Percentiles rank a stretch among this genome's conserved stretches.
Conservation (phyloP, 2,888 invertebrate species). For the Trachelus tabidus region DNA sequence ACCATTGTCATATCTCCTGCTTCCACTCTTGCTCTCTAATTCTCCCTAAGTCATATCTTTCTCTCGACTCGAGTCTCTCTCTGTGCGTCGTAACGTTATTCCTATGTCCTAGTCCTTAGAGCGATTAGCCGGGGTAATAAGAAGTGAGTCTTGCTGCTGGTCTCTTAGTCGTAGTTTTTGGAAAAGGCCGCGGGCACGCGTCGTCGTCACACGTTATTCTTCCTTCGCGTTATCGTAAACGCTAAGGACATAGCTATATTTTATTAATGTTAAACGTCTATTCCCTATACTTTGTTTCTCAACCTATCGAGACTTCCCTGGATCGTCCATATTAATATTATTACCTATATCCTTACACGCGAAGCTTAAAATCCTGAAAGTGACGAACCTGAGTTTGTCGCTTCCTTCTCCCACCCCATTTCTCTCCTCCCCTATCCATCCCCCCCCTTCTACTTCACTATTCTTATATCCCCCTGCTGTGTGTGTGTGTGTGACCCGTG, state of each 20-base stretch:
- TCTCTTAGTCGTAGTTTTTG: constrained; percentile 38
- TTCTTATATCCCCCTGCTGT: too few species aligned
- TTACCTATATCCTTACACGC: constrained; percentile 17
- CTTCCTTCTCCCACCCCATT: not conserved
- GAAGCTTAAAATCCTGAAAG: not conserved
- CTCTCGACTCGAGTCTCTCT: not conserved
- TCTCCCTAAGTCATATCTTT: constrained; percentile 9
- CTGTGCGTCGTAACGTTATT: too few species aligned
- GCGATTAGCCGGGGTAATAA: too few species aligned
- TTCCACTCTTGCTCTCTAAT: constrained; percentile 17
- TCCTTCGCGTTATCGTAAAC: constrained; percentile 32
- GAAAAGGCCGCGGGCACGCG: constrained; percentile 51
- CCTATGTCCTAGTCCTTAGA: too few species aligned
- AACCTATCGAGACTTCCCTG: constrained; percentile 43
- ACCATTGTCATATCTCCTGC: constrained; percentile 36
- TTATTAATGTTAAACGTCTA: constrained; percentile 41
- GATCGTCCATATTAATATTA: constrained; percentile 5
- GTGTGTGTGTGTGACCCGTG: too few species aligned
- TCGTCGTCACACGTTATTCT: constrained; percentile 41
- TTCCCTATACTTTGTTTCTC: constrained; percentile 30
- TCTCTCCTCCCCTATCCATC: too few species aligned
- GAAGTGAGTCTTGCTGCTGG: too few species aligned
- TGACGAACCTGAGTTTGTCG: constrained; percentile 16
- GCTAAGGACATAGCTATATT: constrained; percentile 55
- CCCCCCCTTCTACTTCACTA: too few species aligned